Evolutionary conservation across 2,113 vertebrate genomes (phyloP).

Genomic region (Opisthocomus hoazin): DNA sequence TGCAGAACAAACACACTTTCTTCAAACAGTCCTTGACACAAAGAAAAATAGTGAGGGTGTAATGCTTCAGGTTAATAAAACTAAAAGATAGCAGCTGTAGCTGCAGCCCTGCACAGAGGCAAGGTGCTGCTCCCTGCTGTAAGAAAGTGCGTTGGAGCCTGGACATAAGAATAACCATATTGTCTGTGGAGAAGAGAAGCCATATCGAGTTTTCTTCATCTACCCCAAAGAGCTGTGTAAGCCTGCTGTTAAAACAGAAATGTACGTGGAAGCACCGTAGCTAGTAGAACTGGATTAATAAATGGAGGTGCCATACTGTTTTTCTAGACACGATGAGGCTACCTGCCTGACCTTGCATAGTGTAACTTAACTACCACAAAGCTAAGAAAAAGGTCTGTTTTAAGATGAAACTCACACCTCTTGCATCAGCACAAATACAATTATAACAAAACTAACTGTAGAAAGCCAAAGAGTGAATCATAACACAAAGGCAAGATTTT

Average conservation of each 20-base stretch:
- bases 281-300: not conserved
- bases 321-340: not conserved
- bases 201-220: not conserved
- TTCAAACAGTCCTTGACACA: not conserved
- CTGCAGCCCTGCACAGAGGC: not conserved
- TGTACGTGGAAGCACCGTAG: not conserved
- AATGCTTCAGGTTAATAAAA: not conserved
- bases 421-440: not conserved
- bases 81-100: not conserved
- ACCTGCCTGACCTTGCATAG: not conserved
- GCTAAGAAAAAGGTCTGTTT: not conserved
- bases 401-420: not conserved
- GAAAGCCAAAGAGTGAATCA: not conserved
- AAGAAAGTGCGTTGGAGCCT: not conserved
- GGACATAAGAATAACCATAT: not conserved
- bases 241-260: not conserved
- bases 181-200: not conserved
- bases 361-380: not conserved
- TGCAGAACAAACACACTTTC: not conserved
- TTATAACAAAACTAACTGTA: not conserved
- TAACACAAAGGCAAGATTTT: not conserved
- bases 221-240: not conserved
- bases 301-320: not conserved
- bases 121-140: conserved; percentile 43
- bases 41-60: not conserved